Evolutionary conservation across 2,113 vertebrate genomes (phyloP).

Genomic region (Perca schrenkii): DNA sequence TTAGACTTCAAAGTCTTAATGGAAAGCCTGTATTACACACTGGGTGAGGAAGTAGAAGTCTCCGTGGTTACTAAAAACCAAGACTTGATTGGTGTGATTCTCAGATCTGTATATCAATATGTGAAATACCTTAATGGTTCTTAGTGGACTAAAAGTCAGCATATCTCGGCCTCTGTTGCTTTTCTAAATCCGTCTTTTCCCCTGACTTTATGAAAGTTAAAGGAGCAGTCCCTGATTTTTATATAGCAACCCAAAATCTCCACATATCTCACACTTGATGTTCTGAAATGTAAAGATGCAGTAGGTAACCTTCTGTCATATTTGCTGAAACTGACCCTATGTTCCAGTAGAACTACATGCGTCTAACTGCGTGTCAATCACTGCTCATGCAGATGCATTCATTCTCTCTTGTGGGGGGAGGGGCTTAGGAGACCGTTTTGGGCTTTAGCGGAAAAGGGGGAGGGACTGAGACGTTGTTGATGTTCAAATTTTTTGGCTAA

Average conservation of each 20-base stretch:
- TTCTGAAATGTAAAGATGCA: neutral
- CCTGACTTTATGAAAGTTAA: neutral
- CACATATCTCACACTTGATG: neutral
- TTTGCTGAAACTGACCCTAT: too few relatives aligned
- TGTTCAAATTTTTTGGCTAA: too few relatives aligned
- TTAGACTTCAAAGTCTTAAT: neutral
- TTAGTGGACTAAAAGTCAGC: neutral
- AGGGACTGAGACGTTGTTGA: too few relatives aligned
- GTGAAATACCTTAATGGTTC: neutral
- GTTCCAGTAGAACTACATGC: too few relatives aligned
- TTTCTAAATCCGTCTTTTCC: neutral
- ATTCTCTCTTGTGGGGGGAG: too few relatives aligned
- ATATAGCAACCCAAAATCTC: neutral
- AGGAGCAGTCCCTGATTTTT: neutral
- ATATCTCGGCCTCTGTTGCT: neutral
- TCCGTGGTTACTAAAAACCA: neutral
- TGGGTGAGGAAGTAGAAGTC: neutral
- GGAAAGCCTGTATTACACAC: neutral
- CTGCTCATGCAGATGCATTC: too few relatives aligned
- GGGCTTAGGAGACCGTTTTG: too few relatives aligned
- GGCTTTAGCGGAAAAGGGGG: too few relatives aligned
- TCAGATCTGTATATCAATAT: neutral
- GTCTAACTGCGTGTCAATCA: too few relatives aligned
- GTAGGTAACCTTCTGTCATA: too few relatives aligned
- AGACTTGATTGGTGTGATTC: neutral